Percentiles rank a stretch among this genome's conserved stretches.
Evolutionary conservation across 2,888 invertebrate genomes (phyloP).

Genomic region (Pterobdella sp.): DNA sequence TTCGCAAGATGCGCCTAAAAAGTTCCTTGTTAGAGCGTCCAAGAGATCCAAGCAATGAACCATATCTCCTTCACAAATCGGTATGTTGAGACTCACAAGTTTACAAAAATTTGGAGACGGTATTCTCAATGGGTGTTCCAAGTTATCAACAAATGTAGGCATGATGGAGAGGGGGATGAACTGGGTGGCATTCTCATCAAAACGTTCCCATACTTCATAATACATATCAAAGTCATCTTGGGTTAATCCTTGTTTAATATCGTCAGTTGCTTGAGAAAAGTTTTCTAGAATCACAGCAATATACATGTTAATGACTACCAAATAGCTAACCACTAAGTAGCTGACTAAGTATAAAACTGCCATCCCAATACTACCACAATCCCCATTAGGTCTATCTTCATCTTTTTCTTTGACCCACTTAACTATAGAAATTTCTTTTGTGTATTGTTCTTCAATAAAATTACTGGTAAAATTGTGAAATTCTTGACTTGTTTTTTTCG

Average conservation of each 20-base stretch:
- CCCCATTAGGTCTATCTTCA: conserved; percentile 44
- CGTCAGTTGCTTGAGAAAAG: conserved; percentile 95
- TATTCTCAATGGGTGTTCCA: conserved; percentile 88
- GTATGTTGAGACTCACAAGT: conserved; percentile 96
- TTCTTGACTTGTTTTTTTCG: neutral
- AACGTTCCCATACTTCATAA: conserved; percentile 98
- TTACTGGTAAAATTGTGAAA: neutral
- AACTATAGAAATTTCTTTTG: neutral
- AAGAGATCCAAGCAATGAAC: conserved; percentile 97
- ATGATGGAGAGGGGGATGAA: conserved; percentile 89
- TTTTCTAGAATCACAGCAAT: conserved; percentile 98
- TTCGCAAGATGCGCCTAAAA: conserved; percentile 88
- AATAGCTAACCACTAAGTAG: conserved; percentile 93
- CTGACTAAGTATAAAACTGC: conserved; percentile 89
- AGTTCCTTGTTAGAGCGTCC: conserved; percentile 94
- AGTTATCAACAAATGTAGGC: conserved; percentile 82
- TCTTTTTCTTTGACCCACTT: conserved; percentile 11
- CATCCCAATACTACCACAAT: conserved; percentile 86
- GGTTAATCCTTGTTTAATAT: conserved; percentile 71
- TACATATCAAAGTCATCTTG: conserved; percentile 99
- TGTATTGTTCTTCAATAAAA: neutral
- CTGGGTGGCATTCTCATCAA: conserved; percentile 93
- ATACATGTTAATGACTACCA: conserved; percentile 99
- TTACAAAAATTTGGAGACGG: conserved; percentile 97
- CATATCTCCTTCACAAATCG: conserved; percentile 88